These are phyloP conservation scores for Cottus gobio DNA, from an alignment of 2,113 vertebrate species.

Conservation along the genomic window DNA sequence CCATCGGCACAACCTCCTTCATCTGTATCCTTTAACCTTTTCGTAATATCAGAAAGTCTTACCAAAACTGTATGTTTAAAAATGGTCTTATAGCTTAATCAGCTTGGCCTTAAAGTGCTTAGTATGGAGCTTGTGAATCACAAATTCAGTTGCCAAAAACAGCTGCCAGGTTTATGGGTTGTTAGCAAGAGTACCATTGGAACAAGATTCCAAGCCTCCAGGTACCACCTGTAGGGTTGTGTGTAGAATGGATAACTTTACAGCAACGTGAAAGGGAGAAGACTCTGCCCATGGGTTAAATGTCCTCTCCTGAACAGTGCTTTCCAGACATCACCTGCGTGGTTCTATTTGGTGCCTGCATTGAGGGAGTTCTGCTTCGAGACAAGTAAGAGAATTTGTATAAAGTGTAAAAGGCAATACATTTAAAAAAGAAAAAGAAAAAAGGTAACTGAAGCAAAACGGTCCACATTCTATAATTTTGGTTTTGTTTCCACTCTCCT, in stretches of 20 bases:
- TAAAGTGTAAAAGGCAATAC: background rate
- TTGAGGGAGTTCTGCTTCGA: conserved; percentile 94
- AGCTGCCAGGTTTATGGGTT: background rate
- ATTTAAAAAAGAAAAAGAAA: too few relatives aligned
- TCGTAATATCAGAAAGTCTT: background rate
- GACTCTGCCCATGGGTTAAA: background rate
- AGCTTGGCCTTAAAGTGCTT: background rate
- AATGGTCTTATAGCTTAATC: background rate
- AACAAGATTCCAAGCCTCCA: background rate
- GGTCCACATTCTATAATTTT: background rate
- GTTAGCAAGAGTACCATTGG: background rate
- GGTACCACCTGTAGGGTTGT: background rate
- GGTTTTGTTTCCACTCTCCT: background rate
- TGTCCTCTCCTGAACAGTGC: conserved; percentile 64
- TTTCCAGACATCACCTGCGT: conserved; percentile 89
- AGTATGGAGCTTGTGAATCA: background rate
- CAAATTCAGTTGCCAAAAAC: background rate
- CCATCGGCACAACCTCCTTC: conserved; percentile 93
- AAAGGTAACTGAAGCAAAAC: background rate
- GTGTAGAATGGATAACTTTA: background rate
- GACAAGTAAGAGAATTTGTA: conserved; percentile 89
- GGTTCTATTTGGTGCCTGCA: conserved; percentile 93
- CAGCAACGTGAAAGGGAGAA: background rate
- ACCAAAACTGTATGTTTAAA: background rate
- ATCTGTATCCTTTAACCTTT: conserved; percentile 91